A percentile compares a stretch with the other conserved stretches of the same genome.
phyloP scores from a whole-genome alignment of 2,113 vertebrate species.

The Acrocephalus arundinaceus region DNA sequence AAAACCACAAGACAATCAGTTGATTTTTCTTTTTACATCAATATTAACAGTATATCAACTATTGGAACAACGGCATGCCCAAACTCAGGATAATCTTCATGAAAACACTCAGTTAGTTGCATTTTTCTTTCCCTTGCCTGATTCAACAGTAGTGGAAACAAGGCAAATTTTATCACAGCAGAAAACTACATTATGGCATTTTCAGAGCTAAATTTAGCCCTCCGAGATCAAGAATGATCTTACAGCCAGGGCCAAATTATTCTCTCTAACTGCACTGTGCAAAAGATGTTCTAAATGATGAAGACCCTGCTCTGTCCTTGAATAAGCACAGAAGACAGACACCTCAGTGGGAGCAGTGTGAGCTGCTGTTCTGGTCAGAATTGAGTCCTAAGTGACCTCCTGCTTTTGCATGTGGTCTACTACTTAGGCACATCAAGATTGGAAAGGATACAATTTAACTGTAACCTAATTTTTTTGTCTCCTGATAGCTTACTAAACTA shows the following conservation, averaged over 20 bases:
- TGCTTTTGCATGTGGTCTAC: background rate
- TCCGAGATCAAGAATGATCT: background rate
- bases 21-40: background rate
- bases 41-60: background rate
- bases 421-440: constrained; percentile 15
- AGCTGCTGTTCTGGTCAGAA: constrained; percentile 14
- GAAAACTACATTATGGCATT: background rate
- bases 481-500: constrained; percentile 1
- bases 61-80: background rate
- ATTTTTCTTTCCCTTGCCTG: background rate
- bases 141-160: background rate
- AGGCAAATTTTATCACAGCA: background rate
- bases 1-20: background rate
- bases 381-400: constrained; percentile 16
- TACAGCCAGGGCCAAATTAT: constrained; percentile 14
- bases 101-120: background rate
- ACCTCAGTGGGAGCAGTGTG: background rate
- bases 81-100: background rate
- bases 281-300: constrained; percentile 36
- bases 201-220: constrained; percentile 10
- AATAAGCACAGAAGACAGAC: background rate
- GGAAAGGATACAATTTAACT: constrained; percentile 6
- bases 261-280: background rate
- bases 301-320: constrained; percentile 44
- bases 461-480: background rate